Percentiles rank a stretch among this genome's conserved stretches.
Conservation (phyloP, 1,140 invertebrate species). For the Drosophila pseudoananassae region DNA sequence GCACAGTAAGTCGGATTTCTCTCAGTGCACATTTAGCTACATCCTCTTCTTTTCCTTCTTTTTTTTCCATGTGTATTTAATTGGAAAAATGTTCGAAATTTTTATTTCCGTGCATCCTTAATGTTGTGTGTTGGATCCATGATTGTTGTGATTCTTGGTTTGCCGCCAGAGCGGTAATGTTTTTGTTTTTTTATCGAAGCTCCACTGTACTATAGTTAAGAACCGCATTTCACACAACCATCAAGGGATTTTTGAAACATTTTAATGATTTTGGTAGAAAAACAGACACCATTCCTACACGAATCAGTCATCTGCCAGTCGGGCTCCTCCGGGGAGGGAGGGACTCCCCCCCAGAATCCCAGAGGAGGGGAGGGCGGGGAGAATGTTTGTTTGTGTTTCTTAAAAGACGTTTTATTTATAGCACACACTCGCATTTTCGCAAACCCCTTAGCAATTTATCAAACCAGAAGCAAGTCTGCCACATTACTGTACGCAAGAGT, state of each 20-base stretch:
- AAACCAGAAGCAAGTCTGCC: conserved; percentile 67
- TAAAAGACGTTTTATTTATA: conserved; percentile 62
- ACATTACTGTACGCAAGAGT: conserved; percentile 80
- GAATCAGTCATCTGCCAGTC: too few relatives aligned
- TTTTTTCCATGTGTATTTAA: conserved; percentile 26
- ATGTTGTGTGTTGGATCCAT: conserved; percentile 14
- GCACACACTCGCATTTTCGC: conserved; percentile 56
- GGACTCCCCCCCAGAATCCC: too few relatives aligned
- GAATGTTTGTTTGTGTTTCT: conserved; percentile 38
- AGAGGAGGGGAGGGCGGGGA: too few relatives aligned
- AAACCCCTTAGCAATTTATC: conserved; percentile 33
- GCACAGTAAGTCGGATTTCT: conserved; percentile 91
- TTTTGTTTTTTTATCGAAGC: background rate
- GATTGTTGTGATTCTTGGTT: conserved; percentile 17
- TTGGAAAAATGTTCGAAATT: too few relatives aligned
- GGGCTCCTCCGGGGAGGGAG: too few relatives aligned
- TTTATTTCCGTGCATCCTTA: conserved; percentile 39
- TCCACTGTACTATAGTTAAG: background rate
- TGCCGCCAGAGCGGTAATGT: conserved; percentile 59
- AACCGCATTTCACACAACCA: background rate
- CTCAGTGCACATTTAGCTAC: conserved; percentile 55
- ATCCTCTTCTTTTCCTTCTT: conserved; percentile 42
- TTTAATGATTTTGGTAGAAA: too few relatives aligned
- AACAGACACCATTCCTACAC: too few relatives aligned
- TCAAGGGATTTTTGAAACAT: too few relatives aligned